Evolutionary conservation across 2,888 invertebrate genomes (phyloP).

Genomic region (Zaprionus lineosus): DNA sequence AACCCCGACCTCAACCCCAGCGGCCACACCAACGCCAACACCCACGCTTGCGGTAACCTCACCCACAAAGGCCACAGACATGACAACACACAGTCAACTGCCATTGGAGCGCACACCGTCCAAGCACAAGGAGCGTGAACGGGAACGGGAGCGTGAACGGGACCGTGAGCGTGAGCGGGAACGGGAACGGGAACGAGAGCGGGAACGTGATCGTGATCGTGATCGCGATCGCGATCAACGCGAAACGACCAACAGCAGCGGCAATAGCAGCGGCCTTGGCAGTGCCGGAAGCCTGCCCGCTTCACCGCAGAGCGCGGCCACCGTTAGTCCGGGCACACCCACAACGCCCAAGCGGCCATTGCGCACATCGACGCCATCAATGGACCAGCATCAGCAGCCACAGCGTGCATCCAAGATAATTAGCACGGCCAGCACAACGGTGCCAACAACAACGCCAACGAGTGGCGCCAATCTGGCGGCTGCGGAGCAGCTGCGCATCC

Average conservation of each 20-base stretch:
- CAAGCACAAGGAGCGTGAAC: slow-evolving; percentile 40
- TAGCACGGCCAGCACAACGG: slow-evolving; percentile 72
- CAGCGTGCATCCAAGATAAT: slow-evolving; percentile 37
- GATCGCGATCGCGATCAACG: slow-evolving; percentile 33
- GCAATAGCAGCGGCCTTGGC: slow-evolving; percentile 64
- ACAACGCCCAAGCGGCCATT: slow-evolving; percentile 67
- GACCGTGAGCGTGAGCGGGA: slow-evolving; percentile 29
- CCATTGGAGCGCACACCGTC: slow-evolving; percentile 52
- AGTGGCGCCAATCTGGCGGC: slow-evolving; percentile 53
- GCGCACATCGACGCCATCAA: slow-evolving; percentile 72
- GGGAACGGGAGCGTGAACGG: slow-evolving; percentile 27
- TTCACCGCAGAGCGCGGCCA: slow-evolving; percentile 52
- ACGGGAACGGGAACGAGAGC: no score
- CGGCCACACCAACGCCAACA: slow-evolving; percentile 5
- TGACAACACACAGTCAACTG: slow-evolving; percentile 48
- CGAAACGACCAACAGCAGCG: slow-evolving; percentile 45
- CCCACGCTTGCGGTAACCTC: slow-evolving; percentile 8
- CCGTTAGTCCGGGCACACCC: slow-evolving; percentile 61
- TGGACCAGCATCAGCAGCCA: slow-evolving; percentile 24
- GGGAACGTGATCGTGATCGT: no score
- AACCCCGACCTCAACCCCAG: no score
- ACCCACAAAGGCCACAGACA: slow-evolving; percentile 37
- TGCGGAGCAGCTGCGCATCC: slow-evolving; percentile 78
- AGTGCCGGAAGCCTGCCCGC: slow-evolving; percentile 63
- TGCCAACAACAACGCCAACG: slow-evolving; percentile 58